Percentiles rank a stretch among this genome's conserved stretches.
Evolutionary conservation across 2,113 vertebrate genomes (phyloP).

Genomic region (Zapus hudsonius): DNA sequence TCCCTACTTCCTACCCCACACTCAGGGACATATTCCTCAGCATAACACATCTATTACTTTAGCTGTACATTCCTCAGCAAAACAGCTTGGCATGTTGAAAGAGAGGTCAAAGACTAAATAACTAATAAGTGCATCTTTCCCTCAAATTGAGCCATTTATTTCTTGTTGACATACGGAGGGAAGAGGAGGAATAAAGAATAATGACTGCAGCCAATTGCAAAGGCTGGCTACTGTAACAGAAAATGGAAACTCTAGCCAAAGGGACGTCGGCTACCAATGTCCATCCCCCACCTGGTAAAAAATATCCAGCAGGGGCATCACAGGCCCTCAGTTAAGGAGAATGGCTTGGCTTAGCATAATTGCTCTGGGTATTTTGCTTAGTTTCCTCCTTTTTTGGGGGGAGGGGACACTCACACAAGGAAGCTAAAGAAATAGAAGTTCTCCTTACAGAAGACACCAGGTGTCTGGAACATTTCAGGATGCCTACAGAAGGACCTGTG

Average conservation of each 20-base stretch:
- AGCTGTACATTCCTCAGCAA: neutral
- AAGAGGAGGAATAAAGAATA: slow-evolving; percentile 29
- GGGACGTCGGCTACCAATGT: neutral
- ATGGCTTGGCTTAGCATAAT: neutral
- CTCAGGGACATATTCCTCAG: neutral
- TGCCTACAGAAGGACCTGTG: neutral
- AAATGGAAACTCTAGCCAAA: slow-evolving; percentile 10
- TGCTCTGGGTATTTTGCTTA: neutral
- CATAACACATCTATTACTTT: accelerated
- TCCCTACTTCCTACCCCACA: neutral
- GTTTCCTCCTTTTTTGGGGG: neutral
- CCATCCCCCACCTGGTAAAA: neutral
- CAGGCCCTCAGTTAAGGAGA: neutral
- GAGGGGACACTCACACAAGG: neutral
- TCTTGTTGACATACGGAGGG: neutral
- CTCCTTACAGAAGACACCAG: neutral
- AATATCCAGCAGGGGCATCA: neutral
- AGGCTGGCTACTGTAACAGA: neutral
- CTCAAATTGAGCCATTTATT: slow-evolving; percentile 35
- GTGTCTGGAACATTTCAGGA: neutral
- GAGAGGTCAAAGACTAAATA: slow-evolving; percentile 2
- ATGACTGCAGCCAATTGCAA: neutral
- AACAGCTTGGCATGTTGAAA: neutral
- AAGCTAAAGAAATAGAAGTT: neutral
- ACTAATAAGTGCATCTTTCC: neutral